phyloP scores from a whole-genome alignment of 2,888 invertebrate species.

The Eristalinus aeneus region DNA sequence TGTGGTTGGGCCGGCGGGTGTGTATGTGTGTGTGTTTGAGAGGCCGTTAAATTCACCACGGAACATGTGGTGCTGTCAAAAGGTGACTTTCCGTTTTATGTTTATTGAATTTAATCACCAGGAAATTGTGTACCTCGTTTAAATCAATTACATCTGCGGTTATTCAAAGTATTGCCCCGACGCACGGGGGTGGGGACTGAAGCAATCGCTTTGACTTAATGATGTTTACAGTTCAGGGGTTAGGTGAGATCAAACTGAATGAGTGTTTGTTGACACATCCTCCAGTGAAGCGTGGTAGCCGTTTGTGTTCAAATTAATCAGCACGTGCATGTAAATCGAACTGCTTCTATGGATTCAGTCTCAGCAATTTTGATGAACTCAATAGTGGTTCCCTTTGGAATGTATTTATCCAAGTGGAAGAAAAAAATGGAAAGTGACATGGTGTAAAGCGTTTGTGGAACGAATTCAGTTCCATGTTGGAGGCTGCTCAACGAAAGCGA shows the following conservation, averaged over 20 bases:
- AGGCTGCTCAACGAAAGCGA: too few relatives aligned
- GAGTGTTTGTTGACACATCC: not conserved
- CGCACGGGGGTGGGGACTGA: not conserved
- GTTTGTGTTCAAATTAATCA: not conserved
- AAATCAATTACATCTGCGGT: constrained; percentile 55
- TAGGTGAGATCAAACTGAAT: not conserved
- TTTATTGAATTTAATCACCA: constrained; percentile 59
- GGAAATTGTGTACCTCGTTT: constrained; percentile 39
- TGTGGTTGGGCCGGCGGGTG: not conserved
- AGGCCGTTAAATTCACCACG: not conserved
- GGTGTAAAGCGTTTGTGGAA: too few relatives aligned
- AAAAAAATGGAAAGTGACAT: too few relatives aligned
- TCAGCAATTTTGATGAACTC: too few relatives aligned
- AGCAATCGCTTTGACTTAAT: not conserved
- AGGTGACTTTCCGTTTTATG: constrained; percentile 42
- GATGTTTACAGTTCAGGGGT: not conserved
- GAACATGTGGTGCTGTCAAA: constrained; percentile 5
- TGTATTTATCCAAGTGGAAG: too few relatives aligned
- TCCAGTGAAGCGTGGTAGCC: not conserved
- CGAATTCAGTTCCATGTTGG: too few relatives aligned
- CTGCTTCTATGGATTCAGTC: not conserved
- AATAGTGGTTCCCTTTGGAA: too few relatives aligned
- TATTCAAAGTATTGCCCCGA: constrained; percentile 16
- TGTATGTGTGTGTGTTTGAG: not conserved
- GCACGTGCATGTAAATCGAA: too few relatives aligned